A percentile compares a stretch with the other conserved stretches of the same genome.
phyloP scores from a whole-genome alignment of 2,797 vertebrate genomes.

The Chaunax sp. region DNA sequence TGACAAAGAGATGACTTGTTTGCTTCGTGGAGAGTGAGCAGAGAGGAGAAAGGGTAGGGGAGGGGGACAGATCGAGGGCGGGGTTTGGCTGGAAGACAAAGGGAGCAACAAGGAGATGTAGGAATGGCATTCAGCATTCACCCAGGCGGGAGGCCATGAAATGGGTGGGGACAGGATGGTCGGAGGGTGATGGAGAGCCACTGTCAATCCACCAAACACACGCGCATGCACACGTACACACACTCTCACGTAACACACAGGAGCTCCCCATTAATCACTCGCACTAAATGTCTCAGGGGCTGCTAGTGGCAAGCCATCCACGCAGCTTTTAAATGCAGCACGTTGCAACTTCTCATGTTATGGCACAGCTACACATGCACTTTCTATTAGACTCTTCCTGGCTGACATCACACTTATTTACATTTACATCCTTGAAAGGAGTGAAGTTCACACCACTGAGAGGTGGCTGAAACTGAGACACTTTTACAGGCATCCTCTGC shows the following conservation, averaged over 20 bases:
- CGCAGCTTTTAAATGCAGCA: constrained; percentile 23
- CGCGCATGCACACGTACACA: constrained; percentile 32
- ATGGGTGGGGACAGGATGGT: constrained; percentile 63
- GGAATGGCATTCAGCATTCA: constrained; percentile 72
- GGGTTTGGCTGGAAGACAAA: constrained; percentile 84
- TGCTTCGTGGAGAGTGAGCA: constrained; percentile 66
- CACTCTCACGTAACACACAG: constrained; percentile 43
- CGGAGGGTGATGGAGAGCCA: constrained; percentile 41
- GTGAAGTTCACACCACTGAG: constrained; percentile 48
- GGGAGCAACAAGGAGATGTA: constrained; percentile 78
- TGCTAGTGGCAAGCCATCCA: constrained; percentile 30
- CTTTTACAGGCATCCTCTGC: constrained; percentile 63
- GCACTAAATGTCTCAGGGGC: constrained; percentile 36
- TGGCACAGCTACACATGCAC: not conserved
- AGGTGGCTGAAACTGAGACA: constrained; percentile 40
- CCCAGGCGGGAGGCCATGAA: constrained; percentile 69
- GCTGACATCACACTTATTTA: constrained; percentile 32
- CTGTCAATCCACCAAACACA: constrained; percentile 42
- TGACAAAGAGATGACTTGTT: constrained; percentile 68
- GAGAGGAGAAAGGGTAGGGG: constrained; percentile 43
- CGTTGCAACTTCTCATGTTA: constrained; percentile 33
- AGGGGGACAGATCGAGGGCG: constrained; percentile 57
- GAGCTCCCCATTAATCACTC: constrained; percentile 67
- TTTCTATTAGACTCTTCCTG: constrained; percentile 1
- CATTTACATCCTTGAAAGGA: constrained; percentile 34